Conservation (phyloP, 2,888 invertebrate genomes). For the Pheosia tremula region DNA sequence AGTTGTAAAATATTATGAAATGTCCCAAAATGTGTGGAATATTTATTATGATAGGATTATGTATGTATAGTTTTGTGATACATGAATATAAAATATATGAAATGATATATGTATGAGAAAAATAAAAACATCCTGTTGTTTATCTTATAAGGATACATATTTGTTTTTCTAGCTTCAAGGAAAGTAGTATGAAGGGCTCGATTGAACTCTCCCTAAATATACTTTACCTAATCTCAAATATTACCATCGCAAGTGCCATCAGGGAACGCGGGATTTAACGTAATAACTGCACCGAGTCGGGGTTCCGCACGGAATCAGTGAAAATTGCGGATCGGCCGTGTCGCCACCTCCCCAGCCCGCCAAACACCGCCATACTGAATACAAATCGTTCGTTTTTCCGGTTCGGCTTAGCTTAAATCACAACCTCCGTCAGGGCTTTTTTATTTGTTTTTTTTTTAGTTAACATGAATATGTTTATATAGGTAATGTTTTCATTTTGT, state of each 20-base stretch:
- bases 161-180: background rate
- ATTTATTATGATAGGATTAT: no score
- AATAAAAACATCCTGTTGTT: no score
- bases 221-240: slow-evolving; percentile 9
- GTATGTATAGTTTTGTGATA: no score
- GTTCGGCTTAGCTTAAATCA: slow-evolving; percentile 25
- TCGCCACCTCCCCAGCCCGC: slow-evolving; percentile 26
- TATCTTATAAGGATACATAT: no score
- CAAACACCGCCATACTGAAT: slow-evolving; percentile 30
- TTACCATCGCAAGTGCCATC: slow-evolving; percentile 2
- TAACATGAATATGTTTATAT: no score
- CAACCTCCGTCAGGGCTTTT: background rate
- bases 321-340: slow-evolving; percentile 19
- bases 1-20: background rate
- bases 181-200: background rate
- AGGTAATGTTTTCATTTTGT: background rate
- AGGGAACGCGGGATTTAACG: slow-evolving; percentile 9
- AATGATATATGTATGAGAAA: no score
- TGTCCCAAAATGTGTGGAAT: no score
- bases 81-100: no score
- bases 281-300: slow-evolving; percentile 17
- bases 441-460: background rate
- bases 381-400: slow-evolving; percentile 27
- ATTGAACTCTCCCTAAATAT: background rate
- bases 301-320: slow-evolving; percentile 15